Conservation (phyloP, 2,113 vertebrate genomes). For the Nymphicus hollandicus region DNA sequence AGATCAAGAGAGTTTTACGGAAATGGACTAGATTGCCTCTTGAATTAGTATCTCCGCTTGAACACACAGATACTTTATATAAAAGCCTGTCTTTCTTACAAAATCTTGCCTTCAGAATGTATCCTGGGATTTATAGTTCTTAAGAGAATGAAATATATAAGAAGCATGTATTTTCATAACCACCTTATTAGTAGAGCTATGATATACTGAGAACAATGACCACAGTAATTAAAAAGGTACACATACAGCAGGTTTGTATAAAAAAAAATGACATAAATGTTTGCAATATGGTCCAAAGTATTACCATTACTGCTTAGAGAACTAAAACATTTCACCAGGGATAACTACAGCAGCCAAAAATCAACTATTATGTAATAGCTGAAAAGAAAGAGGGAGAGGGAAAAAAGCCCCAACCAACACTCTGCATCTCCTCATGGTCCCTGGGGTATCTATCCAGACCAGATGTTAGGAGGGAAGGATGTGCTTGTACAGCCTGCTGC, state of each 20-base stretch:
- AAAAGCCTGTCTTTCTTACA: neutral
- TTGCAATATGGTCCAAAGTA: neutral
- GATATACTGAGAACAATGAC: neutral
- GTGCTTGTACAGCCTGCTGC: neutral
- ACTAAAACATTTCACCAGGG: neutral
- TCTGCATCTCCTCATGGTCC: neutral
- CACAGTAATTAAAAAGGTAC: neutral
- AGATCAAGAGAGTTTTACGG: neutral
- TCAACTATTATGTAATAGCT: conserved; percentile 3
- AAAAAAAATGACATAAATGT: neutral
- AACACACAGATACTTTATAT: neutral
- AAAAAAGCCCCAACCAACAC: neutral
- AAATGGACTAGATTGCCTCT: neutral
- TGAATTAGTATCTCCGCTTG: neutral
- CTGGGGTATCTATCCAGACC: conserved; percentile 30
- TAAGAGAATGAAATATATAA: neutral
- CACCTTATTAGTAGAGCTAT: neutral
- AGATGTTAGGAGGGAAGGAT: conserved; percentile 53
- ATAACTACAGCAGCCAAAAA: conserved; percentile 16
- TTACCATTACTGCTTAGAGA: neutral
- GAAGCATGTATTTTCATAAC: neutral
- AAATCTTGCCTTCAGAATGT: neutral
- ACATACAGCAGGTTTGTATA: neutral
- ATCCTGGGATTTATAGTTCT: neutral
- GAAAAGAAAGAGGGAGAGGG: neutral